phyloP scores from a whole-genome alignment of 1,140 invertebrate species.

The Drosophila suzukii region DNA sequence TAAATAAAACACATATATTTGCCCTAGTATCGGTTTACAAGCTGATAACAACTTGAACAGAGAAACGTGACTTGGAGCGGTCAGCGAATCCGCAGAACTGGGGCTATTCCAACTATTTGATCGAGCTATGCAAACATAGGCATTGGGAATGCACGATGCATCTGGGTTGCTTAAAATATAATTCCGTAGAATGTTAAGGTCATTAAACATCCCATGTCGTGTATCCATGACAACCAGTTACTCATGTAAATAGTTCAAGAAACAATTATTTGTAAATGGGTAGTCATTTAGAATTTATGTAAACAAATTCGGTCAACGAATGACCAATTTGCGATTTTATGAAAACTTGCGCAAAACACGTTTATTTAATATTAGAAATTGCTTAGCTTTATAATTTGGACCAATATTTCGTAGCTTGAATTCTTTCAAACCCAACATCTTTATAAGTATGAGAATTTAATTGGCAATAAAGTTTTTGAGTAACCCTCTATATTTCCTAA shows the following conservation, averaged over 20 bases:
- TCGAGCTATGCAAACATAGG: slow-evolving; percentile 20
- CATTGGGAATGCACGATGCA: slow-evolving; percentile 30
- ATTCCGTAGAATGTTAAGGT: slow-evolving; percentile 34
- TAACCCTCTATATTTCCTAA: no score
- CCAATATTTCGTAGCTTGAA: no score
- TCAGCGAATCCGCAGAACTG: not conserved
- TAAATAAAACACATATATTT: slow-evolving; percentile 12
- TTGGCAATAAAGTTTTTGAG: no score
- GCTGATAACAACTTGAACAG: slow-evolving; percentile 39
- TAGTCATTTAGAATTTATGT: no score
- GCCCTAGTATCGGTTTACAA: slow-evolving; percentile 27
- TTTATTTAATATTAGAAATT: no score
- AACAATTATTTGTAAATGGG: not conserved
- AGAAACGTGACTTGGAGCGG: slow-evolving; percentile 40
- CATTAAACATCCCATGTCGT: slow-evolving; percentile 21
- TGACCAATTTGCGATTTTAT: not conserved
- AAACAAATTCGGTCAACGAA: no score
- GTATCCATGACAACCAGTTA: slow-evolving; percentile 19
- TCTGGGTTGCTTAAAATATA: slow-evolving; percentile 24
- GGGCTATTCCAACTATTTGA: slow-evolving; percentile 36
- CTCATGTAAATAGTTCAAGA: slow-evolving; percentile 4
- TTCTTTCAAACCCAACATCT: no score
- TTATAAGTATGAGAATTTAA: no score
- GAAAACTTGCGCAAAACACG: no score
- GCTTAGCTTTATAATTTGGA: no score